phyloP scores from a whole-genome alignment of 2,888 invertebrate genomes.

The Lymantria monacha region DNA sequence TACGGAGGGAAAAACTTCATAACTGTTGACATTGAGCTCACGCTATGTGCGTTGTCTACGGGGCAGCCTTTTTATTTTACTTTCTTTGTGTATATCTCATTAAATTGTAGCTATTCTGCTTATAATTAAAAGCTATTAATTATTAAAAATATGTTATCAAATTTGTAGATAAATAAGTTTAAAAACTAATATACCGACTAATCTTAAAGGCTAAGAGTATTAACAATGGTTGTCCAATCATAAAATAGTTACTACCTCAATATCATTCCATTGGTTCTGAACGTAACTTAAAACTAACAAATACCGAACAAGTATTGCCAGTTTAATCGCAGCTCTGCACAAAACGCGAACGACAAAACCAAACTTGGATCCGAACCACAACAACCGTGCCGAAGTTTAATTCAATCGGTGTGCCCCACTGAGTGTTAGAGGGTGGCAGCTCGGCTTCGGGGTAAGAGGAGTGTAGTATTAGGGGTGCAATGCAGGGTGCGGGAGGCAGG shows the following conservation, averaged over 20 bases:
- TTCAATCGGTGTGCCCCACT: conserved; percentile 76
- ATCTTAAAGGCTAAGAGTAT: too few species aligned
- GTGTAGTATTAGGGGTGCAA: conserved; percentile 20
- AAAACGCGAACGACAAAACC: conserved; percentile 74
- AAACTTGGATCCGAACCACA: conserved; percentile 73
- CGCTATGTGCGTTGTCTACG: conserved; percentile 19
- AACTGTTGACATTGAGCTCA: conserved; percentile 73
- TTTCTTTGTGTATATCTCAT: too few species aligned
- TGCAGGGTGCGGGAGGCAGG: conserved; percentile 30
- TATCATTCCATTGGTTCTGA: neutral
- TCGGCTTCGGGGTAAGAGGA: conserved; percentile 5
- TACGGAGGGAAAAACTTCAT: conserved; percentile 58
- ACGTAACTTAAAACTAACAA: conserved; percentile 61
- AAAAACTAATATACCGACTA: too few species aligned
- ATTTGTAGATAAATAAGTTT: too few species aligned
- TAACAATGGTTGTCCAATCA: too few species aligned
- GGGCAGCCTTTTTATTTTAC: conserved; percentile 1
- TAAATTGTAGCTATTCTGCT: too few species aligned
- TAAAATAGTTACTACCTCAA: neutral
- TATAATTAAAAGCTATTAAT: too few species aligned
- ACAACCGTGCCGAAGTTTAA: conserved; percentile 79
- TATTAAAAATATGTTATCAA: too few species aligned
- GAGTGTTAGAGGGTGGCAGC: conserved; percentile 42
- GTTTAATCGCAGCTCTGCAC: conserved; percentile 76
- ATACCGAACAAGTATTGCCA: conserved; percentile 70